Percentiles rank a stretch among this genome's conserved stretches.
phyloP scores from a whole-genome alignment of 2,113 vertebrate genomes.

The Campylorhamphus procurvoides region DNA sequence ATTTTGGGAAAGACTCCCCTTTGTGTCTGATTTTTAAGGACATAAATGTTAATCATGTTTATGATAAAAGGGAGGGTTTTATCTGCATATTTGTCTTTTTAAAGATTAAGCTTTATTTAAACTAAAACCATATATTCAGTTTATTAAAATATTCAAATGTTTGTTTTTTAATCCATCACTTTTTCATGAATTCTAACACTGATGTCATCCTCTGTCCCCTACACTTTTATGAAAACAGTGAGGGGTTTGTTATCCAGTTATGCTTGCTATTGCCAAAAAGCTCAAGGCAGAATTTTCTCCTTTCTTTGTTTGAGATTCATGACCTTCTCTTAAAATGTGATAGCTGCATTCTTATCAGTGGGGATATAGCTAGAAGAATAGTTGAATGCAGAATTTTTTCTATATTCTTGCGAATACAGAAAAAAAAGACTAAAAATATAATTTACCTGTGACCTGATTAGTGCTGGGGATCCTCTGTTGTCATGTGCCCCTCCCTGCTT shows the following conservation, averaged over 20 bases:
- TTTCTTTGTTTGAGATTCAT: not conserved
- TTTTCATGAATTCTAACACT: not conserved
- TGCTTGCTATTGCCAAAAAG: not conserved
- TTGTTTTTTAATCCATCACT: not conserved
- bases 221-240: not conserved
- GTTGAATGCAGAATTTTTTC: not conserved
- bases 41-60: not conserved
- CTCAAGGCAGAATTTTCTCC: not conserved
- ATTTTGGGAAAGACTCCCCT: not conserved
- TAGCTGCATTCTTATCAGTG: not conserved
- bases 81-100: not conserved
- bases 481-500: accelerated
- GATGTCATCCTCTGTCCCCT: not conserved
- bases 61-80: not conserved
- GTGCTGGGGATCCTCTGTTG: not conserved
- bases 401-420: not conserved
- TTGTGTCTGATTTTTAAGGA: not conserved
- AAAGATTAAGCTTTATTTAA: not conserved
- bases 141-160: not conserved
- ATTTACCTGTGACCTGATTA: not conserved
- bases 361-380: not conserved
- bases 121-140: not conserved
- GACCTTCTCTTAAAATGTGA: not conserved
- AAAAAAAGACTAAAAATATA: not conserved
- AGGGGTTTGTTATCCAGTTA: not conserved